Evolutionary conservation across 1,140 invertebrate genomes (phyloP), one percentile per base, ranked within the genome.

Genomic region (Bombus waltoni): DNA sequence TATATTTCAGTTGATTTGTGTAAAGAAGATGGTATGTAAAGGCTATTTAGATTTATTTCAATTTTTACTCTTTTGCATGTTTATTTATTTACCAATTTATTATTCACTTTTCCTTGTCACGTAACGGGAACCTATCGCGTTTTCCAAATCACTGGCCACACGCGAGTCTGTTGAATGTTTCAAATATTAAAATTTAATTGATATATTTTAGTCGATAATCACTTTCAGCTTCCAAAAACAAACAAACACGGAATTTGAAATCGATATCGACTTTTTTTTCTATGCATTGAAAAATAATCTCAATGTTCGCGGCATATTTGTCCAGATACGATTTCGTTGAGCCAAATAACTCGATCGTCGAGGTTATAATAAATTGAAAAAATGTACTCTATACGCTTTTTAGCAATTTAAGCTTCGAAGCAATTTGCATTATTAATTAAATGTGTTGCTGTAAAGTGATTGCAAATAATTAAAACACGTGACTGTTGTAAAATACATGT

Each of bases 11-110:
- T 94, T 94, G 92, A 94, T 94, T 94, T 94, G 92, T 94, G 92
- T 94, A 93, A 94, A 94, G 93, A 94, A 93, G 93, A 94, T 94
- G 93, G 93, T 94, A 94, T 94, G 93, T 94, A 94, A 93, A 93
- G 93, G 89, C 87, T 90, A 76, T 76, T 93, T 90, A 88, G 88
- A 93, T 93, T 93, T 93, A 91, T 92, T 93, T 93, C 83, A 85
- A 89, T 91, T 91, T 91, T 87, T 90, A 89, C 83, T 92, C 76
- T 92, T 90, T 88, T 93, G 92, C 92, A 93, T 93, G 92, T 92
- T 92, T 93, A 89, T 91, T 92, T 92, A 84, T 92, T 87, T 86
- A 81, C 35, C 75, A 86, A 84, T 88, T 88, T 66, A 82, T 66
- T 78, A 81, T 75, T 76, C 88, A 90, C 88, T 32, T 88, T 89